These are phyloP conservation scores for Sycophila sp. DNA, from an alignment of 1,140 invertebrate species.

Conservation along the genomic window DNA sequence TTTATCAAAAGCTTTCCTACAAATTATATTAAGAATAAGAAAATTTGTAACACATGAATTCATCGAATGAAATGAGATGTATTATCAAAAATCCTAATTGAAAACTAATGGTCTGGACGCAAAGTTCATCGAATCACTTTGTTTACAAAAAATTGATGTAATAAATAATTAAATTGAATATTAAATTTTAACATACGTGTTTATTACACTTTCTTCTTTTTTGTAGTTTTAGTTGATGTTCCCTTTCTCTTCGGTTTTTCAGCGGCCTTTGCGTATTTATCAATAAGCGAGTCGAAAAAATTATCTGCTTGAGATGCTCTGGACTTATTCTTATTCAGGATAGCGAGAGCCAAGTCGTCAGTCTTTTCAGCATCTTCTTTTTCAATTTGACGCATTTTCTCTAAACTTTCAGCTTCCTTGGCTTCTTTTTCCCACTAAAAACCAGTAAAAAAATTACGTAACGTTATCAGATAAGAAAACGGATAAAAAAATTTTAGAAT, in stretches of 20 bases:
- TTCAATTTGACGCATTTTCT: constrained; percentile 55
- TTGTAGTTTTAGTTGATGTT: constrained; percentile 40
- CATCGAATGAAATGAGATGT: no score
- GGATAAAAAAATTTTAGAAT: no score
- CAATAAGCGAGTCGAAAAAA: constrained; percentile 62
- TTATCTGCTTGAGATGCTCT: constrained; percentile 52
- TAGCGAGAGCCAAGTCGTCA: constrained; percentile 54
- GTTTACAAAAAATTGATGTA: neutral
- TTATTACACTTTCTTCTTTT: constrained; percentile 50
- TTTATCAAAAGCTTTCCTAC: no score
- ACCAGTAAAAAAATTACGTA: no score
- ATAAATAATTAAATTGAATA: no score
- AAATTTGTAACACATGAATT: no score
- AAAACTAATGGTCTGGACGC: neutral
- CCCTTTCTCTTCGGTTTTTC: constrained; percentile 46
- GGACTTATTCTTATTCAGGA: constrained; percentile 56
- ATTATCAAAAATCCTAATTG: neutral
- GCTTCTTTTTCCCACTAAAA: constrained; percentile 64
- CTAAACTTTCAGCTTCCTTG: constrained; percentile 55
- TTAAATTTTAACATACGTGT: neutral
- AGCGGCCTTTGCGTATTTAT: constrained; percentile 58
- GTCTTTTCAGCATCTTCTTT: constrained; percentile 53
- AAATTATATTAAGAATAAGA: no score
- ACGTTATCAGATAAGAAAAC: no score
- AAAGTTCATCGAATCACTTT: neutral